A percentile compares a stretch with the other conserved stretches of the same genome.
Conservation (phyloP, 2,888 invertebrate genomes). For the Anoncus sp. region DNA sequence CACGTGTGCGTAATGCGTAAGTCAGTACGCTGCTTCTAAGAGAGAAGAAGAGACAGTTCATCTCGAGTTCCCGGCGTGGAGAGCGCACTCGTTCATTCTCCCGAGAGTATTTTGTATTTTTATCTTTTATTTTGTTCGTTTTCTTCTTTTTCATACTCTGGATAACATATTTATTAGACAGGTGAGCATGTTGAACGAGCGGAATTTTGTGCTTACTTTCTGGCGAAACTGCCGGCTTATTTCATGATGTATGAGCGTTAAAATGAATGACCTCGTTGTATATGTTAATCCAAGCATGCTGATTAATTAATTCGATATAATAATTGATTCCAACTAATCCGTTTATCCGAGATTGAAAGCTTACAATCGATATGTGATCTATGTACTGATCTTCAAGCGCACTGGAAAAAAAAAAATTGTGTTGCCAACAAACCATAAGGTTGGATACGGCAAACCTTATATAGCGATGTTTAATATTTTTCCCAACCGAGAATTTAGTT, state of each 20-base stretch:
- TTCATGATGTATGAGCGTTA: not conserved
- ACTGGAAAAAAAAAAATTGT: too few relatives aligned
- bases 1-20: slow-evolving; percentile 30
- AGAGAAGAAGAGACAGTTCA: slow-evolving; percentile 1
- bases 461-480: too few relatives aligned
- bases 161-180: slow-evolving; percentile 5
- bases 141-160: not conserved
- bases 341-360: too few relatives aligned
- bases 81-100: not conserved
- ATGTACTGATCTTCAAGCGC: too few relatives aligned
- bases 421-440: too few relatives aligned
- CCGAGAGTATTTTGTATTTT: not conserved
- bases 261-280: not conserved
- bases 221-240: not conserved
- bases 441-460: too few relatives aligned
- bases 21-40: not conserved
- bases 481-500: too few relatives aligned
- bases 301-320: too few relatives aligned
- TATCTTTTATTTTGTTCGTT: not conserved
- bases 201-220: slow-evolving; percentile 11
- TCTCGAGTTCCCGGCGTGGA: slow-evolving; percentile 7
- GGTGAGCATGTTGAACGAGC: not conserved
- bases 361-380: too few relatives aligned
- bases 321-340: too few relatives aligned
- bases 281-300: too few relatives aligned